Conservation (phyloP, 2,888 invertebrate genomes). For the Melipona beecheii region DNA sequence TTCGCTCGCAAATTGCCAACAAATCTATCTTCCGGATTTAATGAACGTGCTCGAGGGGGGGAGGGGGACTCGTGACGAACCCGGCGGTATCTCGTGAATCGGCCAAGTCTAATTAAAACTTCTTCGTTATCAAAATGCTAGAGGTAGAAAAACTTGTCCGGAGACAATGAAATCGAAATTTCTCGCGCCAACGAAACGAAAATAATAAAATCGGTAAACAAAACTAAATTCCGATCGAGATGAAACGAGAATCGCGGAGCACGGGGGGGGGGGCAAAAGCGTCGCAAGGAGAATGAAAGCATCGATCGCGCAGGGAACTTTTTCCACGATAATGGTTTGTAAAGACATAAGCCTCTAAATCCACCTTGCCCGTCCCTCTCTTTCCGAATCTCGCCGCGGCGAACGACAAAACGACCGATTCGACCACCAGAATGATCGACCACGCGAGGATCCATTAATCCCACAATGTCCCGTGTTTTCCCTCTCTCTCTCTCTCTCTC, state of each 20-base stretch:
- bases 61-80: background rate
- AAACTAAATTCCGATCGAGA: too few relatives aligned
- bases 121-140: background rate
- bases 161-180: too few relatives aligned
- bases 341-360: conserved; percentile 16
- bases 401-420: background rate
- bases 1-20: conserved; percentile 6
- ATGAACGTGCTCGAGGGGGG: background rate
- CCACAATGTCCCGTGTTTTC: background rate
- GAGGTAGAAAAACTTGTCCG: too few relatives aligned
- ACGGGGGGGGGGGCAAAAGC: background rate
- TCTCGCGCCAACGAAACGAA: too few relatives aligned
- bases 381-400: background rate
- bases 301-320: background rate
- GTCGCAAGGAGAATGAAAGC: background rate
- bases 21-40: background rate
- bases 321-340: conserved; percentile 11
- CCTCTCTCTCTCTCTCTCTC: too few relatives aligned
- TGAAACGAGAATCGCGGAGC: background rate
- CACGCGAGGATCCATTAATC: background rate
- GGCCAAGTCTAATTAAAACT: background rate
- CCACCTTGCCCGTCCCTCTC: background rate
- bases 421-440: background rate
- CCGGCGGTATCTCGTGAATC: background rate
- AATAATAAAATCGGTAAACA: too few relatives aligned